Conservation (phyloP, 2,888 invertebrate species). For the Endomychus coccineus region DNA sequence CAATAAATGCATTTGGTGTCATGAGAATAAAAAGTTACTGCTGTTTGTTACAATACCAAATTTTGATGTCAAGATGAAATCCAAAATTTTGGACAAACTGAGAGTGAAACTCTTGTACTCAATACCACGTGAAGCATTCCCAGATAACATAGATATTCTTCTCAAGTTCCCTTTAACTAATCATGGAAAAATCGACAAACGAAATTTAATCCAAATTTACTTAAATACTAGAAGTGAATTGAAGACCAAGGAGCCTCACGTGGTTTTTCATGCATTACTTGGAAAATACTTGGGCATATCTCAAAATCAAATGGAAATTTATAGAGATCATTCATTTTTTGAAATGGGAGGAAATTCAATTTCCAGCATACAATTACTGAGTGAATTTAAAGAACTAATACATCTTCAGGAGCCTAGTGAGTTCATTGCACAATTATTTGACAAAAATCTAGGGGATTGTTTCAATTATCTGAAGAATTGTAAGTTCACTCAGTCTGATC, state of each 20-base stretch:
- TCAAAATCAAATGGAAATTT: slow-evolving; percentile 24
- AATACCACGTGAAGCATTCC: slow-evolving; percentile 42
- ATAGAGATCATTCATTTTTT: slow-evolving; percentile 46
- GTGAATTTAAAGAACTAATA: slow-evolving; percentile 46
- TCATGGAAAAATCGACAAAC: slow-evolving; percentile 63
- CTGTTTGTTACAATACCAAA: slow-evolving; percentile 45
- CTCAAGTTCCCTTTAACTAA: slow-evolving; percentile 53
- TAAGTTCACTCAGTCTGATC: too few species aligned
- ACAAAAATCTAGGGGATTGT: slow-evolving; percentile 41
- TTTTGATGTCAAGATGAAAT: slow-evolving; percentile 19
- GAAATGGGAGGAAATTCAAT: slow-evolving; percentile 66
- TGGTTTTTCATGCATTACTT: slow-evolving; percentile 32
- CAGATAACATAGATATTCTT: slow-evolving; percentile 57
- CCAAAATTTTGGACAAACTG: slow-evolving; percentile 33
- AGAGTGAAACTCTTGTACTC: slow-evolving; percentile 31
- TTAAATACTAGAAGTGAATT: slow-evolving; percentile 26
- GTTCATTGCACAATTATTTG: slow-evolving; percentile 51
- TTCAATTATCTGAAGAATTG: slow-evolving; percentile 33
- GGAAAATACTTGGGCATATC: slow-evolving; percentile 33
- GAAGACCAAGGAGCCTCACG: slow-evolving; percentile 26
- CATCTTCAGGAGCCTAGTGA: slow-evolving; percentile 44
- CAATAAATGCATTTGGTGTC: slow-evolving; percentile 51
- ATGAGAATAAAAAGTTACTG: slow-evolving; percentile 44
- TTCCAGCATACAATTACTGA: slow-evolving; percentile 55
- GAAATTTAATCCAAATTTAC: slow-evolving; percentile 43